Evolutionary conservation across 2,888 invertebrate species (phyloP), one percentile per base, ranked within the genome.

Genomic region (Chrysina gloriosa): DNA sequence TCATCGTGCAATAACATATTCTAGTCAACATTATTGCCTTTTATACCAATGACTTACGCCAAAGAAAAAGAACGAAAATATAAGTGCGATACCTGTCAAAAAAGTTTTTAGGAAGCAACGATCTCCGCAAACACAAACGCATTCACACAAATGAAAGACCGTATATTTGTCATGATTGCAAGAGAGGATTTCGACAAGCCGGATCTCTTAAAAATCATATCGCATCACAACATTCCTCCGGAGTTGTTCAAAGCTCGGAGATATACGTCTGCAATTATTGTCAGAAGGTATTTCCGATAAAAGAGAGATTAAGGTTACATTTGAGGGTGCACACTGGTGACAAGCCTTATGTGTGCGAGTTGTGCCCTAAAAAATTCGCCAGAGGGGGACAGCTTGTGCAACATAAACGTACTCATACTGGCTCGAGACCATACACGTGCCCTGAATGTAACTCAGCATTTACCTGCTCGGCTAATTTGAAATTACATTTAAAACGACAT

Each of bases 281-380:
- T 80, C 87, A 89, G 56, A 92, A 92, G 78, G 87, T 88, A 29
- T 95, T 94, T 79, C 88, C 91, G 0, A 84, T 92, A 9, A 91
- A 94, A 81, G 92, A 93, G 77, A 88, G 92, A 31, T 83, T 94
- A 64, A 86, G 89, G 72, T 81, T 91, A 61, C 95, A 95, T 81
- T 85, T 93, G 75, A 85, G 91, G 5, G 87, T 88, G 11, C 95
- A 95, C 80, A 89, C 90, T 0, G 91, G 91, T 1, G 88, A 88
- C 75, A 89, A 89, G 74, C 90, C 90, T 0, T 90, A 90, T 82
- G 84, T 84, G 42, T 91, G 91, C 77, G 78, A 84, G 6, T 79
- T 86, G 31, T 91, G 92, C 76, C 84, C 86, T 25, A 91, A 90
- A 77, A 86, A 84, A 29, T 92, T 92, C 76, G 90, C 90, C 0